Percentiles rank a stretch among this genome's conserved stretches.
phyloP scores from a whole-genome alignment of 2,113 vertebrate species.

The Monarcha castaneiventris region DNA sequence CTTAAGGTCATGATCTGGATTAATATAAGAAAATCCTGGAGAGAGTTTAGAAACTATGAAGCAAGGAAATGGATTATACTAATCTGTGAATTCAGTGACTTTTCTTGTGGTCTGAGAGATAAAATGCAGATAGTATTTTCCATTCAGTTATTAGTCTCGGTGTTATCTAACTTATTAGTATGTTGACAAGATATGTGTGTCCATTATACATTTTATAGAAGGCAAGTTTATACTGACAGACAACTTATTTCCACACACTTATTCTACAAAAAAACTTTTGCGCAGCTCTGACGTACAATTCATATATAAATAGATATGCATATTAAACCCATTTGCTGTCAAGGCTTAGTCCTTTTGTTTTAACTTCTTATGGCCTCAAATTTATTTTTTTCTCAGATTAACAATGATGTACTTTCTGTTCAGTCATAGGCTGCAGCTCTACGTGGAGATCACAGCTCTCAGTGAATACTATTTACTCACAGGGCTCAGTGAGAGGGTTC shows the following conservation, averaged over 20 bases:
- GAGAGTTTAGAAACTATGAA: not conserved
- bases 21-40: not conserved
- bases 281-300: not conserved
- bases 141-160: not conserved
- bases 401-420: not conserved
- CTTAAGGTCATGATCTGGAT: not conserved
- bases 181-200: not conserved
- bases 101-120: not conserved
- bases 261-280: not conserved
- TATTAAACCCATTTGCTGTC: not conserved
- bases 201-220: not conserved
- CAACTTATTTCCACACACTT: not conserved
- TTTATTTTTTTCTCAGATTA: not conserved
- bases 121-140: not conserved
- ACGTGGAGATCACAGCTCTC: rapidly evolving
- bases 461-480: not conserved
- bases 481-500: not conserved
- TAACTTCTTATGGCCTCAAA: not conserved
- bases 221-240: not conserved
- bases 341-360: not conserved
- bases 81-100: not conserved
- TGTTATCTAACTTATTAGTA: not conserved
- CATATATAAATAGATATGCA: not conserved
- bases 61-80: slow-evolving; percentile 1
- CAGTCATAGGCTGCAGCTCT: not conserved